These are phyloP conservation scores for Chironomus tepperi DNA, from an alignment of 1,140 invertebrate genomes.

Conservation along the genomic window DNA sequence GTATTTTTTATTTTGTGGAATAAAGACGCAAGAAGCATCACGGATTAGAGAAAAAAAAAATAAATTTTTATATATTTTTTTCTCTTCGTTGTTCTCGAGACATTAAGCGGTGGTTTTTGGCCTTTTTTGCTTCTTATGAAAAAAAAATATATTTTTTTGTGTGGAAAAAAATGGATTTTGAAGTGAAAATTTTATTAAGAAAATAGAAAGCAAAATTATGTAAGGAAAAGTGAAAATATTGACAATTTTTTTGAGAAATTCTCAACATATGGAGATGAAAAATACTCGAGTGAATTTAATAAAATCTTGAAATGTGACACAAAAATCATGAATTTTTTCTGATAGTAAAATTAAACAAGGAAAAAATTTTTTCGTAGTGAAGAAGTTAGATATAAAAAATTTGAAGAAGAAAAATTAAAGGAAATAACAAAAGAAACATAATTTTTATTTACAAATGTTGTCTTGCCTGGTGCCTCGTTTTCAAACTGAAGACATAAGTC, in stretches of 20 bases:
- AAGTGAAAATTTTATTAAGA: background rate
- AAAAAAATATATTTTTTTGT: too few relatives aligned
- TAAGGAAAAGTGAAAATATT: background rate
- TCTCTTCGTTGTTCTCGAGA: too few relatives aligned
- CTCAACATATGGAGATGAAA: too few relatives aligned
- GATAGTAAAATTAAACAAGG: background rate
- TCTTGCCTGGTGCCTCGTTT: slow-evolving; percentile 18
- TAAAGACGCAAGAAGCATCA: slow-evolving; percentile 17
- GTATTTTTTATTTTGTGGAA: slow-evolving; percentile 19
- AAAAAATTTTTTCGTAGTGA: background rate
- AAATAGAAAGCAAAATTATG: background rate
- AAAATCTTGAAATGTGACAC: background rate
- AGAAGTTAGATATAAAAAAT: background rate
- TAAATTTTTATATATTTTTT: background rate
- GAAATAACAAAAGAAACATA: background rate
- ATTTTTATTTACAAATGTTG: slow-evolving; percentile 9
- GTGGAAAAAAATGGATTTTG: background rate
- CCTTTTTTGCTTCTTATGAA: background rate
- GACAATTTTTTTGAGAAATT: too few relatives aligned
- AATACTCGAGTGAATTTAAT: background rate
- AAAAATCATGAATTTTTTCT: background rate
- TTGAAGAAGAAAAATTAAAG: background rate
- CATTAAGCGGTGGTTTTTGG: background rate
- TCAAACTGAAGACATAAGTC: slow-evolving; percentile 1
- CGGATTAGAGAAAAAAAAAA: slow-evolving; percentile 6